Conservation (phyloP, 1,140 invertebrate genomes). For the Dryas iulia region DNA sequence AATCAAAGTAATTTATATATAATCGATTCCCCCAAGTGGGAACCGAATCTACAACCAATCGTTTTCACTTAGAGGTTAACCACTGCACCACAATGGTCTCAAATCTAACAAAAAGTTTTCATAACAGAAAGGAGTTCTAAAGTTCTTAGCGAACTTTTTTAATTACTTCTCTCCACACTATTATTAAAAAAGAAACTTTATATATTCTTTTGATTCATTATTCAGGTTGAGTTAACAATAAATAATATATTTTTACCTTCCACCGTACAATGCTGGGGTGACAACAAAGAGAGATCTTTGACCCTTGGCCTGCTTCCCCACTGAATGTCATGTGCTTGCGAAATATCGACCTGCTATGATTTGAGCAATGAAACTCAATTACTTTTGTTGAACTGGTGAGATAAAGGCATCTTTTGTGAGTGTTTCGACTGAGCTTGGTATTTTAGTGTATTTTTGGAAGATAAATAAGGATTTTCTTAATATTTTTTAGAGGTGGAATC, state of each 20-base stretch:
- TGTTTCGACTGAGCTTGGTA: not conserved
- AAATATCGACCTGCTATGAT: slow-evolving; percentile 23
- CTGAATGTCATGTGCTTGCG: slow-evolving; percentile 30
- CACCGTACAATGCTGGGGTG: slow-evolving; percentile 25
- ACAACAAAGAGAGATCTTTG: slow-evolving; percentile 50
- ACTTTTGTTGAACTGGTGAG: slow-evolving; percentile 20
- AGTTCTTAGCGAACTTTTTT: not conserved
- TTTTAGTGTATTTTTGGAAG: not conserved
- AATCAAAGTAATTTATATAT: too few species aligned
- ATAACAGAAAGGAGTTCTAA: not conserved
- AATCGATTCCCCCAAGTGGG: too few species aligned
- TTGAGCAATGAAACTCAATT: slow-evolving; percentile 28
- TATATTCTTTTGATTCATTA: not conserved
- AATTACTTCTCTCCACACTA: not conserved
- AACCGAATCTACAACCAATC: too few species aligned
- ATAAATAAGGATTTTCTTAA: not conserved
- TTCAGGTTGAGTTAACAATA: slow-evolving; percentile 1
- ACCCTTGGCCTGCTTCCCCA: slow-evolving; percentile 49
- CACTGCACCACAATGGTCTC: too few species aligned
- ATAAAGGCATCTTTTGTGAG: not conserved
- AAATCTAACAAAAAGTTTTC: not conserved
- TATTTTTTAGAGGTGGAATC: not conserved
- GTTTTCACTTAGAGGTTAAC: too few species aligned
- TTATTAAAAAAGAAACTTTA: not conserved
- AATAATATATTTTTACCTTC: slow-evolving; percentile 1